phyloP scores from a whole-genome alignment of 2,797 vertebrate species.

The Falco berigora region DNA sequence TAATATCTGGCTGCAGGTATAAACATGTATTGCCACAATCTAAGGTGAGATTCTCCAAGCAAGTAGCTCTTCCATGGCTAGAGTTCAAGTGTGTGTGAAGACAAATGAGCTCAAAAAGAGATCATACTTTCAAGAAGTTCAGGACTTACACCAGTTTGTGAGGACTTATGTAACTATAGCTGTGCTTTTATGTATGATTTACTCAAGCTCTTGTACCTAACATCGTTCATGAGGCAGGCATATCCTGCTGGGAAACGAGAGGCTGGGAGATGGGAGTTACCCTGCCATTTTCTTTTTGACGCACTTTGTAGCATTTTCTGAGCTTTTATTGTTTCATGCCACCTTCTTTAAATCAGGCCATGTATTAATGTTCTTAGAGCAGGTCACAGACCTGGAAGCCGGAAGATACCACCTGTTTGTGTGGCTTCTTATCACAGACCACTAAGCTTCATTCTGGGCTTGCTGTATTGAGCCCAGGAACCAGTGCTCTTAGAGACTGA shows the following conservation, averaged over 20 bases:
- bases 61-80: neutral
- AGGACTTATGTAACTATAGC: neutral
- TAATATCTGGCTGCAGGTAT: neutral
- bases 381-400: neutral
- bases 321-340: neutral
- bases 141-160: neutral
- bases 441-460: neutral
- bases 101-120: neutral
- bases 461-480: accelerated
- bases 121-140: neutral
- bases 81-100: neutral
- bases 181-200: neutral
- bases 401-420: neutral
- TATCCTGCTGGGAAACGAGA: neutral
- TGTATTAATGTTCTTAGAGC: neutral
- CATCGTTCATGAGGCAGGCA: neutral
- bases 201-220: neutral
- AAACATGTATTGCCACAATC: neutral
- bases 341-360: neutral
- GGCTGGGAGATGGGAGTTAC: neutral
- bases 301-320: neutral
- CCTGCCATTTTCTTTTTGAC: neutral
- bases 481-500: neutral
- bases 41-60: neutral
- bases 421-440: neutral